These are phyloP conservation scores for Stenodema calcarata DNA, from an alignment of 2,888 invertebrate genomes.

Conservation along the genomic window DNA sequence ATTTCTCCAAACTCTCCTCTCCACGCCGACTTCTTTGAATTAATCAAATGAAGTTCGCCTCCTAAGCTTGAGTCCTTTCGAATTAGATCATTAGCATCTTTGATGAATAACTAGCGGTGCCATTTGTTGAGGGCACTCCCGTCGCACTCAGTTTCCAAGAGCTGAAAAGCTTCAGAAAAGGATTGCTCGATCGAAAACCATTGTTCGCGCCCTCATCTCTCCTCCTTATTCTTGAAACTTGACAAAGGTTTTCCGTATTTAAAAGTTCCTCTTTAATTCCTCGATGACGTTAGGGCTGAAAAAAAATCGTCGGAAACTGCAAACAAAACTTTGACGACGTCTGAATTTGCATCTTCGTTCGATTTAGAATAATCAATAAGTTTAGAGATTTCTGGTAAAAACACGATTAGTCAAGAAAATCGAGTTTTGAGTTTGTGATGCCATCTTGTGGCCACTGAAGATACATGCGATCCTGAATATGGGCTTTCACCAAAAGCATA, in stretches of 20 bases:
- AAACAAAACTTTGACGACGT: no score
- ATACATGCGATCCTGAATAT: no score
- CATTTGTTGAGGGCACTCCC: conserved; percentile 3
- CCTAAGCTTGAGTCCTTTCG: neutral
- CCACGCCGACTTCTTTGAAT: neutral
- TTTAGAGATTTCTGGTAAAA: no score
- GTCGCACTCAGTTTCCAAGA: neutral
- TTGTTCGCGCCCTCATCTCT: neutral
- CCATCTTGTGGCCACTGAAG: no score
- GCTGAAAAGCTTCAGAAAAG: neutral
- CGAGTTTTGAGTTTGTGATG: no score
- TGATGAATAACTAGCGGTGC: conserved; percentile 32
- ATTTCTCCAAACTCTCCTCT: neutral
- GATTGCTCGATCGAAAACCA: neutral
- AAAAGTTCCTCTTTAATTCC: neutral
- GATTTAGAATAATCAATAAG: no score
- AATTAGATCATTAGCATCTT: conserved; percentile 34
- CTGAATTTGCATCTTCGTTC: no score
- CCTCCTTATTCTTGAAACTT: neutral
- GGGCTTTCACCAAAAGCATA: no score
- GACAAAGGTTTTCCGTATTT: neutral
- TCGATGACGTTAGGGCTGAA: neutral
- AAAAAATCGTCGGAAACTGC: neutral
- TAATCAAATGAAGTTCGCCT: conserved; percentile 24
- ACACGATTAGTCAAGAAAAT: no score